These are phyloP conservation scores for Calliopum simillimum DNA, from an alignment of 2,888 invertebrate genomes.

Conservation along the genomic window DNA sequence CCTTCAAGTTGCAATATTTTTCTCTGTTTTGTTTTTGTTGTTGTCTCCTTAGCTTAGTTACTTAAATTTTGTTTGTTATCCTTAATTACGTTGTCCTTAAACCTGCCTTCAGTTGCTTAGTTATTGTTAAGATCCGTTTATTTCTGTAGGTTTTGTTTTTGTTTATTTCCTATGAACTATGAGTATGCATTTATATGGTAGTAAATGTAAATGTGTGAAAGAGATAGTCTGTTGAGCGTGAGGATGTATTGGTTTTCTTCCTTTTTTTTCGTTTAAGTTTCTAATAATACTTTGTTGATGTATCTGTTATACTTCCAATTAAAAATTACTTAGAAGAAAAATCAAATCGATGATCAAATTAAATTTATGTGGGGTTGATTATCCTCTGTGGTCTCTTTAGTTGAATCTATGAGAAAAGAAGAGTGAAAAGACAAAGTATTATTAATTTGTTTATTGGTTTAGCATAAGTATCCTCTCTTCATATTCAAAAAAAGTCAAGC, in stretches of 20 bases:
- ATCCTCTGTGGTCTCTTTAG: too few relatives aligned
- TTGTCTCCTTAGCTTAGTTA: conserved; percentile 46
- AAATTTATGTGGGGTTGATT: too few relatives aligned
- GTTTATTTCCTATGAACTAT: conserved; percentile 9
- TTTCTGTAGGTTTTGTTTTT: too few relatives aligned
- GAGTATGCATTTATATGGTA: conserved; percentile 25
- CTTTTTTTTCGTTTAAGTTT: conserved; percentile 33
- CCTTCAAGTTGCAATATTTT: conserved; percentile 59
- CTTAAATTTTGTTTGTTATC: conserved; percentile 42
- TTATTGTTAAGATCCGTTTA: conserved; percentile 15
- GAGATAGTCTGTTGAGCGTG: conserved; percentile 38
- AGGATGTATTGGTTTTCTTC: conserved; percentile 42
- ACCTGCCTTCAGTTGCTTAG: conserved; percentile 53
- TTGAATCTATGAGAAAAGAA: too few relatives aligned
- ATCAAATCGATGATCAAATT: too few relatives aligned
- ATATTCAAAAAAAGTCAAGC: too few relatives aligned
- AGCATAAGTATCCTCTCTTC: too few relatives aligned
- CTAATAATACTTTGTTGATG: conserved; percentile 47
- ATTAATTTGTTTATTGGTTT: too few relatives aligned
- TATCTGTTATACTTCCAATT: background rate
- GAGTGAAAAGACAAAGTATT: too few relatives aligned
- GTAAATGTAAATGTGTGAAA: conserved; percentile 26
- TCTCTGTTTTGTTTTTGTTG: conserved; percentile 37
- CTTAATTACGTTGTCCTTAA: conserved; percentile 58
- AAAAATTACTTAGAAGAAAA: too few relatives aligned